These are phyloP conservation scores for Agelas oroides DNA, from an alignment of 37 sponge, comb jelly and placozoan genomes.

Conservation along the genomic window DNA sequence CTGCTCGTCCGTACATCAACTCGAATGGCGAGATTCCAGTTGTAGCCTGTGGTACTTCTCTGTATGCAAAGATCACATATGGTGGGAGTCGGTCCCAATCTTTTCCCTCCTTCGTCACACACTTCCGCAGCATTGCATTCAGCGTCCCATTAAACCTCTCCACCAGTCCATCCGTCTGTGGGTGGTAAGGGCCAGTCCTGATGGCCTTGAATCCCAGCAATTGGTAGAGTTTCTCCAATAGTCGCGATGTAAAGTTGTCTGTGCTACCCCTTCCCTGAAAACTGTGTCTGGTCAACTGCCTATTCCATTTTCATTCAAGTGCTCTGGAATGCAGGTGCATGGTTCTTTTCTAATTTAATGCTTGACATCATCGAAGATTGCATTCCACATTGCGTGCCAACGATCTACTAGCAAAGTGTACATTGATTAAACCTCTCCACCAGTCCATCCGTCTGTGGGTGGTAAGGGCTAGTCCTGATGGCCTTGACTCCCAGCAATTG, in stretches of 20 bases:
- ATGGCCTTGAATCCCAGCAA: constrained; percentile 35
- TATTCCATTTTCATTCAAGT: no score
- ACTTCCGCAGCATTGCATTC: constrained; percentile 46
- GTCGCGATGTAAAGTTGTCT: constrained; percentile 48
- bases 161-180: constrained; percentile 66
- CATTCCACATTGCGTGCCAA: no score
- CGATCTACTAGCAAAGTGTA: no score
- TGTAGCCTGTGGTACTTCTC: constrained; percentile 50
- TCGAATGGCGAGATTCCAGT: constrained; percentile 65
- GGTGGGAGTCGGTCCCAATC: constrained; percentile 53
- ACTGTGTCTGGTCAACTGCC: no score
- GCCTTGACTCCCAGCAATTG: constrained; percentile 31
- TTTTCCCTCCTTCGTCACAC: background rate
- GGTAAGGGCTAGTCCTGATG: constrained; percentile 60
- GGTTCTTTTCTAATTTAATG: no score
- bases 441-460: constrained; percentile 69
- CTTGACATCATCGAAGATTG: no score
- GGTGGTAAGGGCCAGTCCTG: constrained; percentile 63
- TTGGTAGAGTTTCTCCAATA: constrained; percentile 38
- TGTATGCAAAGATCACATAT: constrained; percentile 55
- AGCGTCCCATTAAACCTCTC: constrained; percentile 59
- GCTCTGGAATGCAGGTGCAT: no score
- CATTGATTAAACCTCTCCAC: constrained; percentile 63
- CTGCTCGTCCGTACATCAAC: constrained; percentile 46
- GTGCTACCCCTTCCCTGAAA: no score